Percentiles rank a stretch among this genome's conserved stretches.
Evolutionary conservation across 1,140 invertebrate species (phyloP).

Genomic region (Hydropsyche tenuis): DNA sequence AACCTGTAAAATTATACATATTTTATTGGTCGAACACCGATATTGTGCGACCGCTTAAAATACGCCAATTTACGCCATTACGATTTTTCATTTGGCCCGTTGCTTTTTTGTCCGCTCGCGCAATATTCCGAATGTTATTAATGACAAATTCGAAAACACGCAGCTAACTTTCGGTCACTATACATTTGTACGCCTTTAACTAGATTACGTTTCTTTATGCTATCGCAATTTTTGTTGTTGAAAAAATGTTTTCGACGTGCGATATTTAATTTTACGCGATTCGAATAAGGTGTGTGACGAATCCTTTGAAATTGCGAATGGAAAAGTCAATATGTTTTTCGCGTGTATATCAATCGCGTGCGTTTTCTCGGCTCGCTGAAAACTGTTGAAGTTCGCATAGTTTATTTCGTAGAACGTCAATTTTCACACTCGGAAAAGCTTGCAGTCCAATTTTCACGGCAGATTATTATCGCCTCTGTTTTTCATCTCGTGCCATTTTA

Average conservation of each 20-base stretch:
- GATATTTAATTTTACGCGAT: too few species aligned
- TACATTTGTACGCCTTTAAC: background rate
- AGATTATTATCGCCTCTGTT: constrained; percentile 49
- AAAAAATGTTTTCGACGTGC: background rate
- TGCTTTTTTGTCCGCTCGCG: constrained; percentile 14
- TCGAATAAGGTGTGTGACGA: background rate
- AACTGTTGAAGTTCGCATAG: constrained; percentile 12
- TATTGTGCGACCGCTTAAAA: constrained; percentile 21
- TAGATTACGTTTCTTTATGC: background rate
- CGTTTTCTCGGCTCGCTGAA: background rate
- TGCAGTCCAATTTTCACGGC: constrained; percentile 42
- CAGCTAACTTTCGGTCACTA: background rate
- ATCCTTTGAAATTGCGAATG: background rate
- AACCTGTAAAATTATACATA: constrained; percentile 37
- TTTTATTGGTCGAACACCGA: constrained; percentile 31
- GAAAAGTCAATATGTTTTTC: constrained; percentile 7
- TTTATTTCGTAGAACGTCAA: constrained; percentile 28
- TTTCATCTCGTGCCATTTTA: constrained; percentile 41
- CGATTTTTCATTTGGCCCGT: constrained; percentile 29
- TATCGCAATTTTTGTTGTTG: background rate
- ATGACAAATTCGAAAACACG: constrained; percentile 11
- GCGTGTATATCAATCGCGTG: background rate
- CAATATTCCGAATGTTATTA: constrained; percentile 24
- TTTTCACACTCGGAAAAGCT: constrained; percentile 47
- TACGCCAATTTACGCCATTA: constrained; percentile 28